Evolutionary conservation across 2,113 vertebrate species (phyloP), one percentile per base, ranked within the genome.

Genomic region (Actinemys pallida): DNA sequence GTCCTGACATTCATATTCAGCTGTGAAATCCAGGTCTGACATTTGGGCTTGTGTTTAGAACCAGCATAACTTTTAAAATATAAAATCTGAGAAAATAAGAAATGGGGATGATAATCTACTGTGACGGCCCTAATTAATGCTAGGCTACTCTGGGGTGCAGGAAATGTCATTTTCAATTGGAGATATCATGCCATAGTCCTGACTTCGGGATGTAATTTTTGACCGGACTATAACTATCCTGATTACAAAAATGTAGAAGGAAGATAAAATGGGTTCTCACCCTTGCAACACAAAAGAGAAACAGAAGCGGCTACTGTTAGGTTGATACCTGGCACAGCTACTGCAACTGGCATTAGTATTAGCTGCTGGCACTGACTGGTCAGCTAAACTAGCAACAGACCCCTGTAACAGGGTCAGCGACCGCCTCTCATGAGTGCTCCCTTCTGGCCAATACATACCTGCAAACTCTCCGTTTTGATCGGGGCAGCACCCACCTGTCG

Each of bases 51-150:
- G 4, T 78, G 17, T 79, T 94, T 82, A 87, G 12, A 86, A 92
- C 0, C 0, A 80, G 59, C 93, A 94, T 49, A 14, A 3, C 50
- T 88, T 59, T 83, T 17, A 91, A 78, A 12, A 52, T 81, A 83
- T 6, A 35, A 93, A 95, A 91, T 75, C 22, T 16, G 19, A 14
- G 2, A 20, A 93, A 91, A 96, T 65, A 13, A 83, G 62, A 91
- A 87, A 75, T 59, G 5, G 72, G 10, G 39, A 81, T 42, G 81
- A 90, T 91, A 72, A 72, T 2, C 2, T 6, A 87, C 6, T 54
- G 39, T 92, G 52, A 86, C 92, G 8, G 3, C 11, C 90, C 17
- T 93, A 87, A 91, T 81, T 90, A 93, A 54, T 65, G 6, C 57
- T 91, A 81, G 57, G 92, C 39, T 90, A 47, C 16, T 4, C 13